Percentiles rank a stretch among this genome's conserved stretches.
Conservation (phyloP, 1,140 invertebrate genomes). For the Brachionus paranguensis region DNA sequence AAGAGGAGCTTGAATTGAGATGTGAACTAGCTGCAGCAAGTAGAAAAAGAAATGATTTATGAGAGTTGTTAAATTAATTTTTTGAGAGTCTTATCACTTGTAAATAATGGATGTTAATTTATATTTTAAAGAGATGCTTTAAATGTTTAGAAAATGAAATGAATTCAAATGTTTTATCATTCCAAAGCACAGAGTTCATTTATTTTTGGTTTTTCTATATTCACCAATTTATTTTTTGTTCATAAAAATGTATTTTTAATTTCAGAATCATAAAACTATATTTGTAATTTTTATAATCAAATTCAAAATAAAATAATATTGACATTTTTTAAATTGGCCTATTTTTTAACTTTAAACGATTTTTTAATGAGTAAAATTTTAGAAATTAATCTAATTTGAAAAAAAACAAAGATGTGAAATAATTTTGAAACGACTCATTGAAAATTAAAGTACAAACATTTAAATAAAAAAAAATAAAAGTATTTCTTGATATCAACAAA, state of each 20-base stretch:
- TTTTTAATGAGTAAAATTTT: too few species aligned
- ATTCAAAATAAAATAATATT: not conserved
- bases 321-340: not conserved
- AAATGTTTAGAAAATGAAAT: not conserved
- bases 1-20: conserved; percentile 36
- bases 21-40: conserved; percentile 23
- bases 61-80: not conserved
- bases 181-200: not conserved
- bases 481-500: too few species aligned
- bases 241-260: not conserved
- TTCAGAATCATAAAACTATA: not conserved
- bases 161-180: not conserved
- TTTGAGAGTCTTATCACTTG: not conserved
- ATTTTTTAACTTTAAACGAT: too few species aligned
- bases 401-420: too few species aligned
- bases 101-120: not conserved
- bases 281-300: not conserved
- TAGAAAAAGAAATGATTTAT: conserved; percentile 26
- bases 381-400: too few species aligned
- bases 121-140: not conserved
- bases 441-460: too few species aligned
- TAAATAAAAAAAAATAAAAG: too few species aligned
- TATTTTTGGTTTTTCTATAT: not conserved
- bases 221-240: not conserved
- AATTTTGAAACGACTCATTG: too few species aligned